A percentile compares a stretch with the other conserved stretches of the same genome.
Evolutionary conservation across 2,113 vertebrate species (phyloP).

Genomic region (Oostethus manadensis): DNA sequence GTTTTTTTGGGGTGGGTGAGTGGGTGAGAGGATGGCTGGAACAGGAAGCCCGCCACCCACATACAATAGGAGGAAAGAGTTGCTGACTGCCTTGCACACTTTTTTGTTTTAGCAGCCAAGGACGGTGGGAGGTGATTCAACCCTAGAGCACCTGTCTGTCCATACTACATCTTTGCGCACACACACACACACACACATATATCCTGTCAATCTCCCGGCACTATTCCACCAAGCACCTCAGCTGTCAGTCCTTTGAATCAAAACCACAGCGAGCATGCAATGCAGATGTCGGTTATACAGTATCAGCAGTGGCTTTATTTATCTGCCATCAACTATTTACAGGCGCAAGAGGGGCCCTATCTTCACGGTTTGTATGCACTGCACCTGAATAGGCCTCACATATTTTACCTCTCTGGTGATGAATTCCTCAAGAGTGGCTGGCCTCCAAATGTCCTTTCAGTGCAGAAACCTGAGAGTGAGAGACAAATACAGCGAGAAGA

Average conservation of each 20-base stretch:
- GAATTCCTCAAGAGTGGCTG: slow-evolving; percentile 50
- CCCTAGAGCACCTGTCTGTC: slow-evolving; percentile 62
- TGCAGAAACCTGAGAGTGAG: slow-evolving; percentile 24
- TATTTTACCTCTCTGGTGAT: slow-evolving; percentile 40
- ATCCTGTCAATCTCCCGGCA: slow-evolving; percentile 46
- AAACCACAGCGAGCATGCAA: slow-evolving; percentile 22
- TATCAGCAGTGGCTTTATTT: slow-evolving; percentile 56
- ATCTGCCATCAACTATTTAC: slow-evolving; percentile 49
- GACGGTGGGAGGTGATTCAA: slow-evolving; percentile 40
- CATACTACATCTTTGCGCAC: slow-evolving; percentile 11
- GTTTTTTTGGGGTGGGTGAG: not conserved
- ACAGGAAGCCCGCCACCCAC: slow-evolving; percentile 48
- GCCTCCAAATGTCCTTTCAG: slow-evolving; percentile 38
- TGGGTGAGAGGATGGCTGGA: no score
- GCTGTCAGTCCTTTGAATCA: slow-evolving; percentile 48
- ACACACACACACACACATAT: slow-evolving; percentile 28
- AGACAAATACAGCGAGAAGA: slow-evolving; percentile 38
- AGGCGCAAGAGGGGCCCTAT: slow-evolving; percentile 37
- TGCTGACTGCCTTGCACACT: slow-evolving; percentile 57
- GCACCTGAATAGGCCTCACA: slow-evolving; percentile 42
- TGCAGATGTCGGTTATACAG: slow-evolving; percentile 31
- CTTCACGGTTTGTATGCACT: slow-evolving; percentile 37
- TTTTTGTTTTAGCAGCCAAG: slow-evolving; percentile 50
- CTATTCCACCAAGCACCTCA: slow-evolving; percentile 31
- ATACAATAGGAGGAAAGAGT: slow-evolving; percentile 70